Base-by-base conservation (phyloP, 2,113 vertebrate genomes). In the Labeo catla region DNA sequence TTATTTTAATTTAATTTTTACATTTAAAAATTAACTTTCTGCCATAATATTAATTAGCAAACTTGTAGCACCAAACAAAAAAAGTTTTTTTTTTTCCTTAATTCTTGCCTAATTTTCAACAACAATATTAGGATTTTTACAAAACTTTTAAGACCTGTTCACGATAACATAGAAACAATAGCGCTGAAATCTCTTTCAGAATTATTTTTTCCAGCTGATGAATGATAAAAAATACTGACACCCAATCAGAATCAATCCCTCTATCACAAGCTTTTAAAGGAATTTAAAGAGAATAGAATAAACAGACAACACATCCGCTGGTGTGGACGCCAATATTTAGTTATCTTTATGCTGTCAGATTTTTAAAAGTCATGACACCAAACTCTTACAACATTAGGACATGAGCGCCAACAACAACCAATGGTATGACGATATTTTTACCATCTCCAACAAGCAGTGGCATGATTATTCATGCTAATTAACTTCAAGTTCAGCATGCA, bases 401-500 rank as follows among this genome's bases (percentile, higher is more conserved):
- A 59, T 21, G 57, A 59, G 21, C 21, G 57, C 19, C 57, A 59
- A 47, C 70, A 43, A 72, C 36, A 43, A 72, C 34, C 16, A 43
- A 66, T 2, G 11, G 63, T 10, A 72, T 15, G 47, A 9, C 43
- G 43, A 47, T 23, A 13, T 47, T 89, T 92, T 91, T 86, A 89
- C 92, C 87, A 90, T 92, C 78, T 8, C 86, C 88, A 90, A 92
- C 89, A 91, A 52, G 11, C 23, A 50, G 86, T 91, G 91, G 91
- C 91, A 92, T 94, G 94, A 95, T 95, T 94, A 91, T 91, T 90
- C 88, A 91, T 93, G 92, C 91, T 93, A 93, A 94, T 94, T 91
- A 93, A 90, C 92, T 92, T 92, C 90, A 91, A 90, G 93, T 93
- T 95, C 93, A 93, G 89, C 91, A 88, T 89, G 49, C 88, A 89